A percentile compares a stretch with the other conserved stretches of the same genome.
Conservation (phyloP, 2,888 invertebrate species). For the Alloplasta piceator region DNA sequence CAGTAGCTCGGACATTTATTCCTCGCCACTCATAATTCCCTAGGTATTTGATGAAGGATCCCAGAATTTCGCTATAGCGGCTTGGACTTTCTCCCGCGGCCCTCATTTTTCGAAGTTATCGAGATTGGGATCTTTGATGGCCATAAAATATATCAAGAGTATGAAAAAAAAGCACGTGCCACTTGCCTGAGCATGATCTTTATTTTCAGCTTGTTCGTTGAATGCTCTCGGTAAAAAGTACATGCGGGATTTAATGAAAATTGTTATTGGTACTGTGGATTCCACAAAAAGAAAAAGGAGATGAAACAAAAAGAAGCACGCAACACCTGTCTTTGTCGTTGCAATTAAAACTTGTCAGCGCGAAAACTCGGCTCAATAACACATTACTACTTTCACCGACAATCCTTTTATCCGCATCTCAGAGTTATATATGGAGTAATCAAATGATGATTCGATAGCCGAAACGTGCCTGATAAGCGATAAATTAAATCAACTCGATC, state of each 20-base stretch:
- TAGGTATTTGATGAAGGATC: too few relatives aligned
- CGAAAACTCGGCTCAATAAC: slow-evolving; percentile 14
- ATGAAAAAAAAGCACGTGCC: background rate
- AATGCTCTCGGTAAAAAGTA: background rate
- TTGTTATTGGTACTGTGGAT: background rate
- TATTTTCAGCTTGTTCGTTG: background rate
- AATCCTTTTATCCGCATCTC: slow-evolving; percentile 37
- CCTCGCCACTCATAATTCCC: too few relatives aligned
- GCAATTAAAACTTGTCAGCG: slow-evolving; percentile 46
- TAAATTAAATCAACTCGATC: slow-evolving; percentile 38
- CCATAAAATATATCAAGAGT: background rate
- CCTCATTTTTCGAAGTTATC: background rate
- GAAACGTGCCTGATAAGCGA: slow-evolving; percentile 11
- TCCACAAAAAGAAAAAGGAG: background rate
- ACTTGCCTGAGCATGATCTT: background rate
- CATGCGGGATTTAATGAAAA: background rate
- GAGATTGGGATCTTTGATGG: background rate
- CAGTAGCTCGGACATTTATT: too few relatives aligned
- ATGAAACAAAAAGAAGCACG: background rate
- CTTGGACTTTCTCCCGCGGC: background rate
- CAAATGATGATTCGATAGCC: slow-evolving; percentile 6
- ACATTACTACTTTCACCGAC: slow-evolving; percentile 48
- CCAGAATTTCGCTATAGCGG: too few relatives aligned
- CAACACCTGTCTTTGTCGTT: slow-evolving; percentile 23
- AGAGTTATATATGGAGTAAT: slow-evolving; percentile 34